phyloP scores from a whole-genome alignment of 2,888 invertebrate genomes.

The Callinectes sapidus region DNA sequence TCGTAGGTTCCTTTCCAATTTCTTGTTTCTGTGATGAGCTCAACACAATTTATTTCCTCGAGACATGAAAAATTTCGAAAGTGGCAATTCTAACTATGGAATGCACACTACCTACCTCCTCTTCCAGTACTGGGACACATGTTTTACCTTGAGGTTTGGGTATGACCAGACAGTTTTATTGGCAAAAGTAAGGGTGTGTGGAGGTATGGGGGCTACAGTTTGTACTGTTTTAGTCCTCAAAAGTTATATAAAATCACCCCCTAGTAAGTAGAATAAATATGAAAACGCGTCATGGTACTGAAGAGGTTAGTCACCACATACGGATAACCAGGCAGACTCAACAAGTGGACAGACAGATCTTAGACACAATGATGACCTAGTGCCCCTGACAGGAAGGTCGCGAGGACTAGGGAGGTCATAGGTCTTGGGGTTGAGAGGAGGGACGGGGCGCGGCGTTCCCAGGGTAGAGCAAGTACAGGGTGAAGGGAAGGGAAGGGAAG shows the following conservation, averaged over 20 bases:
- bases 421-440: not conserved
- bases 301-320: no score
- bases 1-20: not conserved
- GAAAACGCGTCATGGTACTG: no score
- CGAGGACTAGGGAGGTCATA: slow-evolving; percentile 23
- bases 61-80: not conserved
- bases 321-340: not conserved
- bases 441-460: slow-evolving; percentile 20
- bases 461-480: not conserved
- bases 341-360: not conserved
- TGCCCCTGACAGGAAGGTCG: slow-evolving; percentile 39
- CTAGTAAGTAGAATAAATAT: no score
- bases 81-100: not conserved
- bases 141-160: no score
- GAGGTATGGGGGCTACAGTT: no score
- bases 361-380: not conserved
- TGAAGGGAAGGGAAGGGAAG: not conserved
- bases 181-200: no score
- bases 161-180: no score
- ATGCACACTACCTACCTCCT: not conserved
- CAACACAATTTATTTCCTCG: no score
- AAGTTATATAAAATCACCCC: no score
- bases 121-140: no score
- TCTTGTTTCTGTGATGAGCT: not conserved
- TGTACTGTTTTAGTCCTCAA: no score